Evolutionary conservation across 2,797 vertebrate species (phyloP), one percentile per base, ranked within the genome.

Genomic region (Scolopax bukidnonensis): DNA sequence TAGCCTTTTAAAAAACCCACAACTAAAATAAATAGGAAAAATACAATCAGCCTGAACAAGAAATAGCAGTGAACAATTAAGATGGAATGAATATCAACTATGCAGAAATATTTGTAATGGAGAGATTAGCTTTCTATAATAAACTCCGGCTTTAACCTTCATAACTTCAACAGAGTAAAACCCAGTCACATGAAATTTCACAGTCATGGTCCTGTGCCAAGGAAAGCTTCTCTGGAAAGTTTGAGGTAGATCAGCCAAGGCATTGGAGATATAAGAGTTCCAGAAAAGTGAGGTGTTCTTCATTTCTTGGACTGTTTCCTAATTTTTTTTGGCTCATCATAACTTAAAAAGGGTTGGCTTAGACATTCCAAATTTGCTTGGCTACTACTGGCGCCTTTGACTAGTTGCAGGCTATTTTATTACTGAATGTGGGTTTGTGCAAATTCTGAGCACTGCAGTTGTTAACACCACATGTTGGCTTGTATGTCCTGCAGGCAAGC

Each of bases 241-340:
- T 1, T 94, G 91, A 95, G 85, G 93, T 90, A 96, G 88, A 96
- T 89, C 36, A 0, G 91, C 95, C 78, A 96, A 92, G 78, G 70
- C 95, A 96, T 94, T 80, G 74, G 95, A 96, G 90, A 97, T 95
- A 97, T 12, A 56, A 95, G 75, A 93, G 93, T 96, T 96, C 90
- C 91, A 94, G 60, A 90, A 83, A 96, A 91, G 93, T 89, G 93
- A 97, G 91, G 94, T 92, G 90, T 94, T 97, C 95, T 95, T 84
- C 86, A 93, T 87, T 95, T 95, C 83, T 95, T 97, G 96, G 96
- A 92, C 85, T 10, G 47, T 47, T 86, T 93, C 63, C 93, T 96
- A 95, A 95, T 95, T 96, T 89, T 93, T 87, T 95, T 93, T 95
- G 94, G 94, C 95, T 83, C 89, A 32, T 73, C 56, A 17, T 83